A percentile compares a stretch with the other conserved stretches of the same genome.
These are phyloP conservation scores for Meteorus sp. DNA, from an alignment of 1,140 invertebrate species.

Conservation along the genomic window DNA sequence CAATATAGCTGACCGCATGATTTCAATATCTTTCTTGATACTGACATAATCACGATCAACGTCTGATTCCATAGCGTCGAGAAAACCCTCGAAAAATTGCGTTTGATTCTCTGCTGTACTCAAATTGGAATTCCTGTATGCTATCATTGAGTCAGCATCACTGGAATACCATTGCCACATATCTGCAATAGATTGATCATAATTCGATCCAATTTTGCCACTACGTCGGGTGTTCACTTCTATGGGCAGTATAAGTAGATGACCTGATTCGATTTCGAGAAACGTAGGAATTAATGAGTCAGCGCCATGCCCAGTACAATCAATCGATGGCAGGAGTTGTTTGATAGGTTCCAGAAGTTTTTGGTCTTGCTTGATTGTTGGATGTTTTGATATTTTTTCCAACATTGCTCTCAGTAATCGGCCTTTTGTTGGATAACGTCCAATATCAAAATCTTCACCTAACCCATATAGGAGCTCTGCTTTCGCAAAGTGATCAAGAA, in stretches of 20 bases:
- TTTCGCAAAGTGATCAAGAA: not conserved
- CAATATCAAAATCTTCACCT: constrained; percentile 19
- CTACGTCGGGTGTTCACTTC: no score
- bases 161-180: constrained; percentile 16
- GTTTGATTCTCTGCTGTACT: constrained; percentile 2
- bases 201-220: constrained; percentile 9
- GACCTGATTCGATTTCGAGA: no score
- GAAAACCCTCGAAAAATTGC: constrained; percentile 15
- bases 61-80: not conserved
- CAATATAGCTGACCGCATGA: constrained; percentile 21
- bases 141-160: constrained; percentile 2
- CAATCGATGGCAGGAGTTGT: no score
- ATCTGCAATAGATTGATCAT: constrained; percentile 1
- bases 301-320: no score
- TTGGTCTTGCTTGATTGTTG: not conserved
- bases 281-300: no score
- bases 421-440: constrained; percentile 12
- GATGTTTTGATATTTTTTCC: not conserved
- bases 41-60: not conserved
- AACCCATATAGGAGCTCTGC: not conserved
- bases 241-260: no score
- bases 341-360: not conserved
- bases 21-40: constrained; percentile 9
- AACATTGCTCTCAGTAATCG: constrained; percentile 6
- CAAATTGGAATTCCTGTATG: constrained; percentile 9